Evolutionary conservation across 2,113 vertebrate genomes (phyloP).

Genomic region (Coptodon bakossiorum): DNA sequence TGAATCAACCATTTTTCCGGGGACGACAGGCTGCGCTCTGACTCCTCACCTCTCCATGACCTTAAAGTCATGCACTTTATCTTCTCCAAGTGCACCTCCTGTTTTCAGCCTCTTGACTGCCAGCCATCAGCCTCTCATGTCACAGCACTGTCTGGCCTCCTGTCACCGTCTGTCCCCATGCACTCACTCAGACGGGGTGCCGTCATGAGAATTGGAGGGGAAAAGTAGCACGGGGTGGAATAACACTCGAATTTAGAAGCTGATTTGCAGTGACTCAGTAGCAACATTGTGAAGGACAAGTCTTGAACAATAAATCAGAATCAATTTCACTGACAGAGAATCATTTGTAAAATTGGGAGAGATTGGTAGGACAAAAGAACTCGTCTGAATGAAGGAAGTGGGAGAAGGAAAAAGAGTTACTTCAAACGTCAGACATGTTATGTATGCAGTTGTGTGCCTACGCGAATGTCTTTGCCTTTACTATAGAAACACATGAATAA

Average conservation of each 20-base stretch:
- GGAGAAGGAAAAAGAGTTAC: neutral
- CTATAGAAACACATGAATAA: neutral
- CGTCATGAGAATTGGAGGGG: neutral
- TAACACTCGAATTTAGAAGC: neutral
- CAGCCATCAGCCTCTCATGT: constrained; percentile 4
- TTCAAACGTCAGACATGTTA: constrained; percentile 12
- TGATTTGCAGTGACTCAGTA: neutral
- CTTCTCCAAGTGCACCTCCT: neutral
- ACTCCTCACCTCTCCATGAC: neutral
- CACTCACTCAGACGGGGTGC: constrained; percentile 42
- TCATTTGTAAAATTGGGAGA: neutral
- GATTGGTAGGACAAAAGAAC: neutral
- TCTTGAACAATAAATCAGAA: neutral
- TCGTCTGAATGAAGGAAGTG: neutral
- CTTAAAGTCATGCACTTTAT: neutral
- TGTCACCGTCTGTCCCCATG: constrained; percentile 38
- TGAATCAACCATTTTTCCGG: neutral
- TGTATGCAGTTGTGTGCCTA: neutral
- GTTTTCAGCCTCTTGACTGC: constrained; percentile 28
- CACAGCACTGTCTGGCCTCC: constrained; percentile 44
- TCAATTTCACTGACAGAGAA: neutral
- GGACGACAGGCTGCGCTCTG: neutral
- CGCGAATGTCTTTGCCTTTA: neutral
- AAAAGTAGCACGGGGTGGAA: neutral
- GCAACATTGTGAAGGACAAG: neutral